A percentile compares a stretch with the other conserved stretches of the same genome.
Evolutionary conservation across 35 echinoderm and acorn worm genomes (phyloP).

Genomic region (Anneissia japonica): DNA sequence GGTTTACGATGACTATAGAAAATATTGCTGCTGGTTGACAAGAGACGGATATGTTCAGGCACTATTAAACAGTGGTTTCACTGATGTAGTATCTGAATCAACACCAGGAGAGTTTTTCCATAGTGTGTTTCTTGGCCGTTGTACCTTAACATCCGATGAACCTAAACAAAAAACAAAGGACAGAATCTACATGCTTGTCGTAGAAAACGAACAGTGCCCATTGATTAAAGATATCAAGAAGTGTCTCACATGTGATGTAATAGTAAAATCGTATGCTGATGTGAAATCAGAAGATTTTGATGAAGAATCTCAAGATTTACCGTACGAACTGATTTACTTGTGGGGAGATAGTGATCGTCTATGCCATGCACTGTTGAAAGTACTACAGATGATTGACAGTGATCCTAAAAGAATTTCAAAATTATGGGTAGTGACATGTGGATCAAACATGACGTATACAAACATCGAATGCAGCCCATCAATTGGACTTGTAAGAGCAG

Average conservation of each 20-base stretch:
- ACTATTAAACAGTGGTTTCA: conserved; percentile 40
- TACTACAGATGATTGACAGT: conserved; percentile 38
- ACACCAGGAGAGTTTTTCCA: conserved; percentile 76
- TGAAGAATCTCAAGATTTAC: background rate
- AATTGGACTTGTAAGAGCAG: conserved; percentile 46
- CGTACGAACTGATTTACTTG: too few species aligned
- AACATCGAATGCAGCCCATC: background rate
- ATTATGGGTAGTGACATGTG: conserved; percentile 53
- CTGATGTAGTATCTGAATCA: conserved; percentile 66
- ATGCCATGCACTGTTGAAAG: conserved; percentile 40
- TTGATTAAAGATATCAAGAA: background rate
- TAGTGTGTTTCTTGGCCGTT: conserved; percentile 64
- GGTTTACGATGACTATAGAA: conserved; percentile 65
- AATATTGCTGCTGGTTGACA: conserved; percentile 72
- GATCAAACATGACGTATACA: conserved; percentile 5
- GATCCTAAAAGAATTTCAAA: conserved; percentile 36
- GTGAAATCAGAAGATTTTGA: background rate
- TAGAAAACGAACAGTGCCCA: too few species aligned
- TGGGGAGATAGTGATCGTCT: conserved; percentile 12
- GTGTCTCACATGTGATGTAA: background rate
- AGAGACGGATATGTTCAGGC: conserved; percentile 43
- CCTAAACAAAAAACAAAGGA: too few species aligned
- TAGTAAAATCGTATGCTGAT: background rate
- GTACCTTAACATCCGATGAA: too few species aligned
- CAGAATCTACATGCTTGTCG: too few species aligned